Percentiles rank a stretch among this genome's conserved stretches.
Conservation (phyloP, 2,888 invertebrate species). For the Tricholauxania praeusta region DNA sequence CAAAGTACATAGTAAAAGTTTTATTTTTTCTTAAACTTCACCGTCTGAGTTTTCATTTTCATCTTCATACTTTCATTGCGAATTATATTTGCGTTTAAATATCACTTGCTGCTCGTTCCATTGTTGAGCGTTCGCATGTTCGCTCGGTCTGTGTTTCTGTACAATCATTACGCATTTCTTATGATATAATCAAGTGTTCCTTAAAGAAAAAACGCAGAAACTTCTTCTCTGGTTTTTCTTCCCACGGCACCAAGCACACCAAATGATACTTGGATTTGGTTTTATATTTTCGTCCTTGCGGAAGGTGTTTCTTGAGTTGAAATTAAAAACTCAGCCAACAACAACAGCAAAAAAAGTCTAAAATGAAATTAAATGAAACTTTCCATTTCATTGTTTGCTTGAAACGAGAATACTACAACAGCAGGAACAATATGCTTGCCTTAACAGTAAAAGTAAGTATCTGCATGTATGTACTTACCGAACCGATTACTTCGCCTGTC, state of each 20-base stretch:
- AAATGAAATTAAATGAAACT: slow-evolving; percentile 10
- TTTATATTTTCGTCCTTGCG: too few species aligned
- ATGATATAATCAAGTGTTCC: slow-evolving; percentile 35
- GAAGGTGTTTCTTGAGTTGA: not conserved
- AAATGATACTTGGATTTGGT: too few species aligned
- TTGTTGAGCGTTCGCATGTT: not conserved
- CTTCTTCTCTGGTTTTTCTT: not conserved
- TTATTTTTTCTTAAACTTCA: not conserved
- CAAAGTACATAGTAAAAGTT: not conserved
- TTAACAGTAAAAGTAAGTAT: too few species aligned
- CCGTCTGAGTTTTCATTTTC: slow-evolving; percentile 10
- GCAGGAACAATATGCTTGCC: too few species aligned
- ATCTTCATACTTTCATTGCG: not conserved
- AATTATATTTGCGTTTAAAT: slow-evolving; percentile 13
- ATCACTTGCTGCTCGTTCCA: not conserved
- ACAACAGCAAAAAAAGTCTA: too few species aligned
- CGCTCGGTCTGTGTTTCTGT: slow-evolving; percentile 6
- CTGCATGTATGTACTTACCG: too few species aligned
- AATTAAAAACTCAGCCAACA: too few species aligned
- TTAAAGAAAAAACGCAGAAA: not conserved
- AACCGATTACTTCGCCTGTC: too few species aligned
- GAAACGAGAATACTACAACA: too few species aligned
- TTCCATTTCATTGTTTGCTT: not conserved
- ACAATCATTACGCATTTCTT: slow-evolving; percentile 41
- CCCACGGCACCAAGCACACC: not conserved